phyloP scores from a whole-genome alignment of 2,888 invertebrate genomes.

The Hypselothyrea guttata region DNA sequence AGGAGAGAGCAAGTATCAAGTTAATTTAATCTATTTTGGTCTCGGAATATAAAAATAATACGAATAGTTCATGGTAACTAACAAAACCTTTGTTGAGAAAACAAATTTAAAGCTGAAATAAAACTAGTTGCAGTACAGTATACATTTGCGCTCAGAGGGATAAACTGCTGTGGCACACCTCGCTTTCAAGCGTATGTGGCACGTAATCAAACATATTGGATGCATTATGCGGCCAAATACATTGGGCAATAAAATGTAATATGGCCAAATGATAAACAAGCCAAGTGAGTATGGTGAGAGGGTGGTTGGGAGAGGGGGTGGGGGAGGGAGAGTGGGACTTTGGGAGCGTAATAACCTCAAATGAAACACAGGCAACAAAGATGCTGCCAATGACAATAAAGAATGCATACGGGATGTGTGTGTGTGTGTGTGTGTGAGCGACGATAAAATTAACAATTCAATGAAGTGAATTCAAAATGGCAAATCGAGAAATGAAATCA shows the following conservation, averaged over 20 bases:
- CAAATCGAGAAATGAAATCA: conserved; percentile 72
- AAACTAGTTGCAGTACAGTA: no score
- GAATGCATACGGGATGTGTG: conserved; percentile 26
- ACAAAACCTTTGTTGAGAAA: no score
- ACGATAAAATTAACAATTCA: conserved; percentile 76
- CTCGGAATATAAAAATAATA: no score
- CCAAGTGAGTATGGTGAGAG: not conserved
- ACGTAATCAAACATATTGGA: conserved; percentile 65
- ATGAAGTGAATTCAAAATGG: conserved; percentile 75
- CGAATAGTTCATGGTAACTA: no score
- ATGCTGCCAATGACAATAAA: conserved; percentile 66
- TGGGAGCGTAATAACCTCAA: conserved; percentile 59
- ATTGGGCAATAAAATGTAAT: conserved; percentile 68
- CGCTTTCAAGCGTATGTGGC: conserved; percentile 24
- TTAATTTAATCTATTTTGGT: no score
- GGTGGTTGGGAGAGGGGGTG: not conserved
- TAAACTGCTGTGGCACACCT: conserved; percentile 32
- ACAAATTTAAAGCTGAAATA: not conserved
- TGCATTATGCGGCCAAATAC: conserved; percentile 55
- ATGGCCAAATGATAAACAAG: conserved; percentile 66
- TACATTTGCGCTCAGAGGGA: not conserved
- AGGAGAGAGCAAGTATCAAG: no score
- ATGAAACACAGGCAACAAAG: conserved; percentile 47
- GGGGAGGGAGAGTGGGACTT: not conserved
- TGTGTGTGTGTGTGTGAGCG: conserved; percentile 31